These are phyloP conservation scores for Lochmaea capreae DNA, from an alignment of 2,888 invertebrate species.

Conservation along the genomic window DNA sequence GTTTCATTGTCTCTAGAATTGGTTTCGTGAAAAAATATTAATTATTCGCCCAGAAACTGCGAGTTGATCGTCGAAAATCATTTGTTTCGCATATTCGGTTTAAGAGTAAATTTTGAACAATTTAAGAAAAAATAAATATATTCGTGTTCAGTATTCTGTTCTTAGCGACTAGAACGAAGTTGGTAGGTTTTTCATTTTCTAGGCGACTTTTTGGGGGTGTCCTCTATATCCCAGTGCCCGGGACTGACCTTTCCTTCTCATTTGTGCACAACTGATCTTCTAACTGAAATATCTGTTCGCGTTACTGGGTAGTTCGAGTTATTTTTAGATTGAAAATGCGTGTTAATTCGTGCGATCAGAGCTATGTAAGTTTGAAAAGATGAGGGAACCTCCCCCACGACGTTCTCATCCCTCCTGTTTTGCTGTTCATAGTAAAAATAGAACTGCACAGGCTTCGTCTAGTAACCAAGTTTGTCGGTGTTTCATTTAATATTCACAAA, in stretches of 20 bases:
- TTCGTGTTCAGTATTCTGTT: too few relatives aligned
- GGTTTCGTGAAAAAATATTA: too few relatives aligned
- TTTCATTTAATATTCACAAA: not conserved
- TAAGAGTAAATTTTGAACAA: too few relatives aligned
- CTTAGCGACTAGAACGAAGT: too few relatives aligned
- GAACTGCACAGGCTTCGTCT: not conserved
- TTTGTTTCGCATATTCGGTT: too few relatives aligned
- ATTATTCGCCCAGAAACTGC: too few relatives aligned
- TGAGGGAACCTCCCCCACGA: conserved; percentile 9
- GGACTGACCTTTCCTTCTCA: not conserved
- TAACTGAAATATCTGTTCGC: not conserved
- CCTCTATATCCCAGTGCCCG: not conserved
- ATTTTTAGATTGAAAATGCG: conserved; percentile 24
- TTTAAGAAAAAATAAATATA: too few relatives aligned
- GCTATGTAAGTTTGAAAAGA: conserved; percentile 13
- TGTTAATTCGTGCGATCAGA: conserved; percentile 15
- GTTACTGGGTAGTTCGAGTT: not conserved
- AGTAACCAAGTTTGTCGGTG: not conserved
- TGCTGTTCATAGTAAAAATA: conserved; percentile 1
- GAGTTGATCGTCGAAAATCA: too few relatives aligned
- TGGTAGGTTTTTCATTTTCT: too few relatives aligned
- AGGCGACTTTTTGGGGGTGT: too few relatives aligned
- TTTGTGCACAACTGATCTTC: not conserved
- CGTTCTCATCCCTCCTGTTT: conserved; percentile 6
- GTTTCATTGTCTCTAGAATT: too few relatives aligned